Percentiles rank a stretch among this genome's conserved stretches.
Evolutionary conservation across 2,797 vertebrate genomes (phyloP).

Genomic region (Enteromius radiatus): DNA sequence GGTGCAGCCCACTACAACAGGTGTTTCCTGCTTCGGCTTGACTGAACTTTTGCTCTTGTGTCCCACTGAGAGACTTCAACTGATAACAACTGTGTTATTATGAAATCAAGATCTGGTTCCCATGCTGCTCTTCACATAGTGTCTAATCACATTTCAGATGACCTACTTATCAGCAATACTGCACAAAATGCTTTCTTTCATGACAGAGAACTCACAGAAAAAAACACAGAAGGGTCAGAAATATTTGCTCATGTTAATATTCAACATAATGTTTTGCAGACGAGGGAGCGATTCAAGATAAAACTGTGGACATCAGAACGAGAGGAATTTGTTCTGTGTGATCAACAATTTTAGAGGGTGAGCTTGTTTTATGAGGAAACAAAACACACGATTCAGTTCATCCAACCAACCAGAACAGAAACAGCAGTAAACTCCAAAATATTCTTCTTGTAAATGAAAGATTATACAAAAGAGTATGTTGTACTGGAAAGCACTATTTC

Average conservation of each 20-base stretch:
- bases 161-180: slow-evolving; percentile 42
- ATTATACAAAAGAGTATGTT: neutral
- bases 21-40: slow-evolving; percentile 55
- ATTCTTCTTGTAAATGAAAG: no score
- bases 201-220: neutral
- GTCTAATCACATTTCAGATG: slow-evolving; percentile 45
- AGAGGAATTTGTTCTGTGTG: slow-evolving; percentile 45
- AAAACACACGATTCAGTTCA: slow-evolving; percentile 39
- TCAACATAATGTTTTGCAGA: slow-evolving; percentile 15
- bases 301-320: slow-evolving; percentile 20
- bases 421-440: no score
- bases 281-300: neutral
- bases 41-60: slow-evolving; percentile 39
- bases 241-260: slow-evolving; percentile 40
- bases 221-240: slow-evolving; percentile 19
- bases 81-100: slow-evolving; percentile 53
- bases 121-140: slow-evolving; percentile 48
- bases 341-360: slow-evolving; percentile 58
- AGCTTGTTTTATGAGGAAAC: slow-evolving; percentile 40
- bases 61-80: slow-evolving; percentile 44
- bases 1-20: slow-evolving; percentile 38
- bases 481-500: neutral
- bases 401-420: slow-evolving; percentile 1
- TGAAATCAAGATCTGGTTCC: slow-evolving; percentile 52
- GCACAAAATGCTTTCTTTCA: slow-evolving; percentile 22